Conservation (phyloP, 2,888 invertebrate genomes). For the Ypsolopha sequella region DNA sequence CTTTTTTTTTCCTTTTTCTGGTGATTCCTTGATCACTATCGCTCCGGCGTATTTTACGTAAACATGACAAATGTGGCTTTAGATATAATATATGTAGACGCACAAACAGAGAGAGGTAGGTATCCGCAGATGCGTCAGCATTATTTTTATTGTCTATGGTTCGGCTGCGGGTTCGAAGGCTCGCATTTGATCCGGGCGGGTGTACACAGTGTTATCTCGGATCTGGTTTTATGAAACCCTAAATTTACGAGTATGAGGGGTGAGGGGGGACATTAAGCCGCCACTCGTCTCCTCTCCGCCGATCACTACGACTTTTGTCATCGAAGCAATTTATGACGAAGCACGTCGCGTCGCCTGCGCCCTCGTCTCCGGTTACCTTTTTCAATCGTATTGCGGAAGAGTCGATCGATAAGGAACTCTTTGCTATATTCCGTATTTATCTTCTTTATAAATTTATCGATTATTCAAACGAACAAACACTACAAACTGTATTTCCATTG, state of each 20-base stretch:
- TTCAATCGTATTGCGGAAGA: not conserved
- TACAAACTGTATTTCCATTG: no score
- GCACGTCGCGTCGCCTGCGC: conserved; percentile 63
- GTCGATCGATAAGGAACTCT: not conserved
- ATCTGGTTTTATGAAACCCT: conserved; percentile 72
- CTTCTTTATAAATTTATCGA: no score
- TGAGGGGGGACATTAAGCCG: conserved; percentile 59
- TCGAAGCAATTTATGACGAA: conserved; percentile 56
- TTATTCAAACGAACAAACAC: no score
- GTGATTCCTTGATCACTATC: conserved; percentile 59
- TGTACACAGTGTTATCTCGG: conserved; percentile 67
- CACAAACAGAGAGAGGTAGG: conserved; percentile 28
- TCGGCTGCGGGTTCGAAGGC: conserved; percentile 36
- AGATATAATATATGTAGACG: conserved; percentile 27
- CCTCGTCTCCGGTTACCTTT: conserved; percentile 2
- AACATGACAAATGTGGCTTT: conserved; percentile 58
- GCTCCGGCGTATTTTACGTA: conserved; percentile 58
- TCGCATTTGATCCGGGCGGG: conserved; percentile 66
- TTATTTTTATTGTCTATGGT: conserved; percentile 63
- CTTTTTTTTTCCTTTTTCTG: conserved; percentile 38
- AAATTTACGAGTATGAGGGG: conserved; percentile 68
- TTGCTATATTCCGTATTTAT: no score
- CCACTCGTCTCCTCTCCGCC: conserved; percentile 48
- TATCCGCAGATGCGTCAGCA: conserved; percentile 60
- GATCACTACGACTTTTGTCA: conserved; percentile 66